Base-by-base conservation (phyloP, 1,140 invertebrate species). In the Drosophila virilis region DNA sequence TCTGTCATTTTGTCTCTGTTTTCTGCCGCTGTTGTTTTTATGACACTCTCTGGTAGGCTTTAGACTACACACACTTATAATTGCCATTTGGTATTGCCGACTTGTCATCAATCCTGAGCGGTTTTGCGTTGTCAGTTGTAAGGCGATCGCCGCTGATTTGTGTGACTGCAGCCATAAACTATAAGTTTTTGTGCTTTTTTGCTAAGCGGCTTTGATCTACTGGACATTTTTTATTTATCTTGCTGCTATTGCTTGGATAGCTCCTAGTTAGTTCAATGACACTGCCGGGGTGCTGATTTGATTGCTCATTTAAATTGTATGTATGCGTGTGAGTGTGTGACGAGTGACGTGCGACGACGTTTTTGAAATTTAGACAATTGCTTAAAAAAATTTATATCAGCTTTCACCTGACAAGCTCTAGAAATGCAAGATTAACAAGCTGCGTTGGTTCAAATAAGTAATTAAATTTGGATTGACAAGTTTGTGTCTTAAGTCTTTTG, bases 251-350 rank as follows among this genome's bases (percentile, higher is more conserved):
- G 42, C 42, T 42, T 32, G 22, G 22, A 35, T 35, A 43, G 15
- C 22, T 35, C 9, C 17, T 10, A 9, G 32, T 46, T 88, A 59
- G 82, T 86, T 86, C 83, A 86, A 88, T 86, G 83, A 86, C 83
- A 85, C 54, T 40, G 55, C 54, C 66, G 71, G 71, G 76, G 83
- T 88, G 83, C 79, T 74, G 76, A 88, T 88, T 86, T 88, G 83
- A 88, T 88, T 59, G 79, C 83, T 86, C 68, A 86, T 88, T 88
- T 83, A 88, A 86, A 88, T 88, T 50, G 79, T 33, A n/a, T 57
- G 54, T n/a, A 8, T 50, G 72, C 38, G 15, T 48, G 52, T 45
- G 75, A 51, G 50, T 59, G 76, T 38, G 15, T 57, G 75, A 70
- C 55, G 61, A 45, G 52, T 77, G 78, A 81, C 59, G 71, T 75